These are phyloP conservation scores for Stratiolaelaps scimitus DNA, from an alignment of 1,140 invertebrate genomes.

Conservation along the genomic window DNA sequence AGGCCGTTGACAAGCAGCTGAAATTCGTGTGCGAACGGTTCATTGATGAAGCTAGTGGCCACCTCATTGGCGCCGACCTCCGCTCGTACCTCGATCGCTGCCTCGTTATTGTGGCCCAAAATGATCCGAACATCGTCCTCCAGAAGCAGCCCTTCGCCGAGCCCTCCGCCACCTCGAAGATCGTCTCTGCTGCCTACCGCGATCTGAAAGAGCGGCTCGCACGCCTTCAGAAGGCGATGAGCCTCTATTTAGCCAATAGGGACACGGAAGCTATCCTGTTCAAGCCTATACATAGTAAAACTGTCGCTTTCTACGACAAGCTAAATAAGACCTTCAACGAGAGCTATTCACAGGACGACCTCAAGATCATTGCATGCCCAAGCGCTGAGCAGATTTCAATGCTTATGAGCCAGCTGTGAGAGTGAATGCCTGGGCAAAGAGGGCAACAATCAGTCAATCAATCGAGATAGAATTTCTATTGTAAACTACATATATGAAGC, in stretches of 20 bases:
- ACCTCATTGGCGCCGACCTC: constrained; percentile 6
- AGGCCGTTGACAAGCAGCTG: constrained; percentile 80
- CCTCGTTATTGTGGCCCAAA: constrained; percentile 2
- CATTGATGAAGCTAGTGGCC: constrained; percentile 54
- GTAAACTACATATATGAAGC: too few species aligned
- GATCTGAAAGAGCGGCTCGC: constrained; percentile 65
- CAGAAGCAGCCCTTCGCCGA: constrained; percentile 45
- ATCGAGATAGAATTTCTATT: too few species aligned
- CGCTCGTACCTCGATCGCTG: constrained; percentile 9
- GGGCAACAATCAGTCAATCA: too few species aligned
- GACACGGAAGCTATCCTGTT: constrained; percentile 94
- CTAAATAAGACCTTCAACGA: constrained; percentile 1
- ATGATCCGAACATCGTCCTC: constrained; percentile 4
- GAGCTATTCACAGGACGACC: constrained; percentile 64
- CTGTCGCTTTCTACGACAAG: constrained; percentile 1
- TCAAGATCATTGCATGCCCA: constrained; percentile 68
- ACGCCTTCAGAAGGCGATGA: constrained; percentile 69
- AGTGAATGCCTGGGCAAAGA: too few species aligned
- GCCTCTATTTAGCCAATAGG: constrained; percentile 83
- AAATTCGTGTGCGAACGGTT: constrained; percentile 82
- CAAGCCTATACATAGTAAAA: constrained; percentile 66
- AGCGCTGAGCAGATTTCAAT: constrained; percentile 67
- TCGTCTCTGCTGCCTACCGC: constrained; percentile 46
- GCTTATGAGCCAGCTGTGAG: constrained; percentile 7
- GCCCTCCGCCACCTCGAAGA: constrained; percentile 42